Base-by-base conservation (phyloP, 2,797 vertebrate species). In the Poecile montanus region DNA sequence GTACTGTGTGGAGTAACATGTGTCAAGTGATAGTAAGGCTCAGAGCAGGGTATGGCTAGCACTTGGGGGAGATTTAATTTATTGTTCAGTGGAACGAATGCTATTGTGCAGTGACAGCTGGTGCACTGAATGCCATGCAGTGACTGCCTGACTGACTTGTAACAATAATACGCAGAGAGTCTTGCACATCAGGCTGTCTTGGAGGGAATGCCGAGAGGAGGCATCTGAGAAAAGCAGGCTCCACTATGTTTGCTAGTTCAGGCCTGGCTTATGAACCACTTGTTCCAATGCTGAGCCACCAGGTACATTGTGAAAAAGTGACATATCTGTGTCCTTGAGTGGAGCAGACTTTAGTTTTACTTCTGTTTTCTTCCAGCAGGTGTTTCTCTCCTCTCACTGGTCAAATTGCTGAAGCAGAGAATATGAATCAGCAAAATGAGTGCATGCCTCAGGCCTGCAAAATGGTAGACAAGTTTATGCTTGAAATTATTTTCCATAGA, bases 91-190 rank as follows among this genome's bases (percentile, higher is more conserved):
- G 96, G 94, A 97, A 96, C 51, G 53, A 93, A 95, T 90, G 91
- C 92, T 94, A 96, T 95, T 96, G 84, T 95, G 84, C 75, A 84
- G 67, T 0, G 79, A 96, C 96, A 97, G 97, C 96, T 97, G 97
- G 96, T 91, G 92, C 81, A 79, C 87, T 80, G 94, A 97, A 94
- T 92, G 91, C 95, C 79, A 88, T 0, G 7, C 76, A 80, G 66
- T 92, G 85, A 79, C 88, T 95, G 93, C 91, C 95, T 94, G 91
- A 40, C 85, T 95, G 92, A 84, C 81, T 91, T 48, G 9, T 50
- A 93, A 94, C 95, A 97, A 96, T 95, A 89, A 95, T 66, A 45
- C 66, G 45, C 72, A 48, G 65, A 67, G 79, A 93, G 65, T 71
- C 85, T 88, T 93, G 79, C 81, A 88, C 93, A 95, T 95, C 85